Conservation (phyloP, 1,140 invertebrate species). For the Eupristina koningsbergeri region DNA sequence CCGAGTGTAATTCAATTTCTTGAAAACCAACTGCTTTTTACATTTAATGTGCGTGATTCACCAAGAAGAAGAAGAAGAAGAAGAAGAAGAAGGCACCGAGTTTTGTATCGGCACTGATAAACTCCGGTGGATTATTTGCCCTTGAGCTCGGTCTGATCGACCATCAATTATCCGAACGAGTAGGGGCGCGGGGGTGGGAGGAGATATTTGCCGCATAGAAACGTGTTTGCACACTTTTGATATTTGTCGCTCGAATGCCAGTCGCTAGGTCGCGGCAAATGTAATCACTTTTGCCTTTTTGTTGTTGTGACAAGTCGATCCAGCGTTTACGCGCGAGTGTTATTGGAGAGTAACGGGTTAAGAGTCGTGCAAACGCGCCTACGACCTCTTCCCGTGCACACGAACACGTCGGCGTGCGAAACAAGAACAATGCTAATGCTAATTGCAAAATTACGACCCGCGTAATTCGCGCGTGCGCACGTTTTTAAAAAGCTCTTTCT, state of each 20-base stretch:
- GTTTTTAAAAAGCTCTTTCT: not conserved
- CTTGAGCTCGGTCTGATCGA: not conserved
- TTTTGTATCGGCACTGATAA: not conserved
- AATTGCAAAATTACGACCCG: conserved; percentile 46
- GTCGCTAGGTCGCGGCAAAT: not conserved
- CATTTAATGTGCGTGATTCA: not conserved
- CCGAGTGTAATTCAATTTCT: no score
- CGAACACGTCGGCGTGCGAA: conserved; percentile 4
- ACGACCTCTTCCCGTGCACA: not conserved
- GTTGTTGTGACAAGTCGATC: conserved; percentile 39
- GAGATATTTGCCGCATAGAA: not conserved
- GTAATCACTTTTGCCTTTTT: conserved; percentile 29
- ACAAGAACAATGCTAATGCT: conserved; percentile 43
- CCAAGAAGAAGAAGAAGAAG: not conserved
- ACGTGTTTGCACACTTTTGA: not conserved
- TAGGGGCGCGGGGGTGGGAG: not conserved
- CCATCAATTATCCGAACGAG: not conserved
- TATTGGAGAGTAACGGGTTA: conserved; percentile 10
- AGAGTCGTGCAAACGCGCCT: conserved; percentile 5
- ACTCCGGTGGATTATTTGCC: not conserved
- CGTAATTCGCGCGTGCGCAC: conserved; percentile 44
- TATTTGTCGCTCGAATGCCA: conserved; percentile 24
- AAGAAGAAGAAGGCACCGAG: not conserved
- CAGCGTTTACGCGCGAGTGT: conserved; percentile 6
- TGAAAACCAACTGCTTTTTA: no score